Evolutionary conservation across 2,888 invertebrate species (phyloP), one percentile per base, ranked within the genome.

Genomic region (Acanthosepion lycidas): DNA sequence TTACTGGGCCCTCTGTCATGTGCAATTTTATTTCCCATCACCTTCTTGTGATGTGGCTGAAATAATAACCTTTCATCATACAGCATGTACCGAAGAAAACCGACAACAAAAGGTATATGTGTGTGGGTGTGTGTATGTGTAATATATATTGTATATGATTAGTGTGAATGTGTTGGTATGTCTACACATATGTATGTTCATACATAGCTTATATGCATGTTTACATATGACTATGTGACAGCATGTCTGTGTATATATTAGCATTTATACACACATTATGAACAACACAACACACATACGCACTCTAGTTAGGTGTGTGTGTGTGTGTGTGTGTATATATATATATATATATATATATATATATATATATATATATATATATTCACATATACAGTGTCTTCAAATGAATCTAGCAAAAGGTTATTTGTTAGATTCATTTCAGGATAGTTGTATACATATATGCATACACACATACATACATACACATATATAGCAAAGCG

Each of bases 11-110:
- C 94, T 94, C 59, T 94, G 94, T 94, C 94, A 94, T 94, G 94
- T 94, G 94, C 94, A 94, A 94, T 59, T 59, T 94, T 94, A 94
- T 48, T 64, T 94, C 94, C 26, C 94, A 55, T 94, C 94, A 94
- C 94, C 55, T 94, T 55, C 93, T 93, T 93, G 55, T 94, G 94
- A 94, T 94, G 94, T 42, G 94, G 64, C 94, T 55, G 94, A 94
- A 55, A 48, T n/a, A 78, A 78, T 94, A 94, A 64, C 94, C 64
- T 53, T 59, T 94, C 64, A 94, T 94, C 55, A 49, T 93, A 93
- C 93, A 53, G 93, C 93, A 93, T 93, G 93, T 93, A 93, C 93
- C 53, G 53, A 93, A 93, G 93, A 53, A 93, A 93, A 93, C 93
- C 33, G 93, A 93, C 93, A 93, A 93, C 93, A 93, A 93, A 92